phyloP scores from a whole-genome alignment of 2,113 vertebrate species.

The Nibea albiflora region DNA sequence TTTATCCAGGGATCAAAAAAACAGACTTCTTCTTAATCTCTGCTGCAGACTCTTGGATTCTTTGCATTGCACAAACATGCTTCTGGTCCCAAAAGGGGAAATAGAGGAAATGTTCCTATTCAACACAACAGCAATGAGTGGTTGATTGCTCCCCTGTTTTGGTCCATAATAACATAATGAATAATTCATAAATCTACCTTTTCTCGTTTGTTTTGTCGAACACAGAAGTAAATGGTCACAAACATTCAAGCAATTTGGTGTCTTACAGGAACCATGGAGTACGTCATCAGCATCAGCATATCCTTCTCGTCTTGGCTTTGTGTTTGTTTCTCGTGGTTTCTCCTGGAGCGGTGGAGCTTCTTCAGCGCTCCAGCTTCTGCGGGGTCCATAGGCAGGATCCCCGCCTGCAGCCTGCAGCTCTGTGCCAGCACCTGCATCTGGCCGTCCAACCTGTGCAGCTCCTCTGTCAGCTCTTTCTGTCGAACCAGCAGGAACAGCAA shows the following conservation, averaged over 20 bases:
- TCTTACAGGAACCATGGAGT: conserved; percentile 90
- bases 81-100: conserved; percentile 32
- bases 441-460: conserved; percentile 81
- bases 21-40: conserved; percentile 26
- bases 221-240: not conserved
- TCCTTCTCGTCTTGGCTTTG: conserved; percentile 76
- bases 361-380: conserved; percentile 31
- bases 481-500: conserved; percentile 84
- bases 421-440: conserved; percentile 67
- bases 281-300: conserved; percentile 88
- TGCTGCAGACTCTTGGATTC: conserved; percentile 49
- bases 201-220: not conserved
- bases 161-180: not conserved
- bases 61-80: conserved; percentile 27
- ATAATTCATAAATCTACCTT: not conserved
- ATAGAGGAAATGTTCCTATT: not conserved
- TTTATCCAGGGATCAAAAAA: conserved; percentile 39
- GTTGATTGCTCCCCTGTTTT: not conserved
- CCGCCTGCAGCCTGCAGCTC: conserved; percentile 47
- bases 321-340: conserved; percentile 76
- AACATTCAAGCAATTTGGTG: not conserved
- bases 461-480: conserved; percentile 82
- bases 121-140: conserved; percentile 1
- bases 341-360: conserved; percentile 79
- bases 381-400: not conserved